Percentiles rank a stretch among this genome's conserved stretches.
Evolutionary conservation across 2,113 vertebrate species (phyloP).

Genomic region (Choloepus hoffmanni): DNA sequence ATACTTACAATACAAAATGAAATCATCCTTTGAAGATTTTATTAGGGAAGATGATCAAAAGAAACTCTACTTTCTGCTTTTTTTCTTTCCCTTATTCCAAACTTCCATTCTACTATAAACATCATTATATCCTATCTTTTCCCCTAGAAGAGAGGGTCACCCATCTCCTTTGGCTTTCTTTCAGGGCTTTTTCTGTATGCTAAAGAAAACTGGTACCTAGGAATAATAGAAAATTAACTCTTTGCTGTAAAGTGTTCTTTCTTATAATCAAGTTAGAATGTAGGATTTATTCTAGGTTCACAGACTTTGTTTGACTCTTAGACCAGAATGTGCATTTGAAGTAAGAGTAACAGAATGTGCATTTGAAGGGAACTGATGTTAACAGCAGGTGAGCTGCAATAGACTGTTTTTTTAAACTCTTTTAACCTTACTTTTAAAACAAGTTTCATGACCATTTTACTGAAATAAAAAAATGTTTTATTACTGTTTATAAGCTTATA

Average conservation of each 20-base stretch:
- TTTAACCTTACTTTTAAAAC: slow-evolving; percentile 14
- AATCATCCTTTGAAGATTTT: slow-evolving; percentile 49
- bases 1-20: not conserved
- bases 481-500: not conserved
- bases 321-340: slow-evolving; percentile 45
- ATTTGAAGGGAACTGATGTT: not conserved
- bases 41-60: slow-evolving; percentile 7
- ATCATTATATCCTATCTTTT: not conserved
- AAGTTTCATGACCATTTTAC: slow-evolving; percentile 15
- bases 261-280: slow-evolving; percentile 31
- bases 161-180: not conserved
- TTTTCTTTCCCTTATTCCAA: slow-evolving; percentile 6
- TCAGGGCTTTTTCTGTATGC: not conserved
- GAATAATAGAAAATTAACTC: slow-evolving; percentile 17
- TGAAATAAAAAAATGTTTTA: not conserved
- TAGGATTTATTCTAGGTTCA: slow-evolving; percentile 42
- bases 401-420: not conserved
- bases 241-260: slow-evolving; percentile 42
- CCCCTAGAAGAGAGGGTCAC: not conserved
- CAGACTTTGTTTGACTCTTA: not conserved
- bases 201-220: not conserved
- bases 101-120: not conserved
- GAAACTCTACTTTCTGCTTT: not conserved
- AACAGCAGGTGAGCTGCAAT: slow-evolving; percentile 1
- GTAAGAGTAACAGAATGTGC: not conserved